A percentile compares a stretch with the other conserved stretches of the same genome.
phyloP scores from a whole-genome alignment of 2,888 invertebrate genomes.

The Theretra japonica region DNA sequence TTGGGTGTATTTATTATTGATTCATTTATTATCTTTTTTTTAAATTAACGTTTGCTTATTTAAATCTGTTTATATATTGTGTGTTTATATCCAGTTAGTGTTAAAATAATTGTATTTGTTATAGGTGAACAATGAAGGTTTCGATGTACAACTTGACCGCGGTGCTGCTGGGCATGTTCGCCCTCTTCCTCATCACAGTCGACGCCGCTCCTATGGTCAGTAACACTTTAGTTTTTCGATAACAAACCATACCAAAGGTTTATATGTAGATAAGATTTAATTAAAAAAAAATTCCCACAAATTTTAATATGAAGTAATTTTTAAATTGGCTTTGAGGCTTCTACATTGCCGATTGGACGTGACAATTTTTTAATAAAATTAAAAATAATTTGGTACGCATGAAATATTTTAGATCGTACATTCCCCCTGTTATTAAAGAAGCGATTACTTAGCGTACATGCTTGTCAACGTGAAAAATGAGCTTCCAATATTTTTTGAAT shows the following conservation, averaged over 20 bases:
- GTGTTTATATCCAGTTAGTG: too few species aligned
- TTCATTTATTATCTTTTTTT: too few species aligned
- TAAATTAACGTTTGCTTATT: too few species aligned
- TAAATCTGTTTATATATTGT: background rate
- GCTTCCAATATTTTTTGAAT: constrained; percentile 5
- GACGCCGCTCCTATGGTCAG: constrained; percentile 71
- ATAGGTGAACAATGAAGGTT: constrained; percentile 60
- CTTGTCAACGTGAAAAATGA: constrained; percentile 19
- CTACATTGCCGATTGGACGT: too few species aligned
- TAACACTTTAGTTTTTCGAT: background rate
- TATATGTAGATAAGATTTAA: too few species aligned
- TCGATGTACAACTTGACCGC: constrained; percentile 55
- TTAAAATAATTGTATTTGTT: constrained; percentile 15
- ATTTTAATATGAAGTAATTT: too few species aligned
- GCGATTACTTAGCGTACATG: background rate
- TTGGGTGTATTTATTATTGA: too few species aligned
- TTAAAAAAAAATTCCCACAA: too few species aligned
- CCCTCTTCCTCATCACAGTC: constrained; percentile 59
- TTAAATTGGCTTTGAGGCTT: too few species aligned
- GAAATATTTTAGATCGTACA: background rate
- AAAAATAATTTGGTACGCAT: background rate
- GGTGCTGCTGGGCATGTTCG: constrained; percentile 57
- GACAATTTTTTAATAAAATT: too few species aligned
- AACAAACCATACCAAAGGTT: too few species aligned
- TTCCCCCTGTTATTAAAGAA: background rate